These are phyloP conservation scores for Urocyon cinereoargenteus DNA, from an alignment of 2,797 vertebrate species.

Conservation along the genomic window DNA sequence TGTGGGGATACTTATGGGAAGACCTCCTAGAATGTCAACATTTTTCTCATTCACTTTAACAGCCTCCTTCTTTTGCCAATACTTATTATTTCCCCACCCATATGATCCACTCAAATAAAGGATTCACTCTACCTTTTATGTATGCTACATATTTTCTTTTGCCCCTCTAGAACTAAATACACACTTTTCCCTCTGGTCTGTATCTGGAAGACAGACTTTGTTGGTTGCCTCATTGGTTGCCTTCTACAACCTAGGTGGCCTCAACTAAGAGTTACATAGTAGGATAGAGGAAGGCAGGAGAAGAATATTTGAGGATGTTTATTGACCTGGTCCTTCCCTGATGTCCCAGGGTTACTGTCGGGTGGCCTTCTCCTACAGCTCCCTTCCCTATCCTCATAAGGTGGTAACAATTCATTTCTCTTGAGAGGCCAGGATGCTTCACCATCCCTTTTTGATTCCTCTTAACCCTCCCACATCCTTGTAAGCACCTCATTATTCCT, in stretches of 20 bases:
- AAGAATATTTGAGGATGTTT: background rate
- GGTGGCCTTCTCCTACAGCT: background rate
- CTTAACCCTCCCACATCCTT: background rate
- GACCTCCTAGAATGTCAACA: background rate
- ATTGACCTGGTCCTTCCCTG: background rate
- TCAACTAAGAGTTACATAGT: background rate
- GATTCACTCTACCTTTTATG: background rate
- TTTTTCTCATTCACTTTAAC: background rate
- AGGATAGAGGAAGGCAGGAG: background rate
- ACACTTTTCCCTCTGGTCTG: background rate
- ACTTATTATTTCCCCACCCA: background rate
- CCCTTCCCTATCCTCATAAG: background rate
- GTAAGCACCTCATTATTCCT: background rate
- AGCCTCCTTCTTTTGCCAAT: background rate
- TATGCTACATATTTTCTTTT: background rate
- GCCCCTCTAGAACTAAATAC: background rate
- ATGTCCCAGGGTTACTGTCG: background rate
- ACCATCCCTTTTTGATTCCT: background rate
- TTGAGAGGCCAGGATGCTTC: background rate
- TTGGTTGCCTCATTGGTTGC: background rate
- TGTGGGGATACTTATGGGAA: background rate
- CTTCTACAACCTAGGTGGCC: background rate
- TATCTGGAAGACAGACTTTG: background rate
- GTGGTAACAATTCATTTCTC: background rate
- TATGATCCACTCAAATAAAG: background rate